Evolutionary conservation across 2,113 vertebrate species (phyloP), one percentile per base, ranked within the genome.

Genomic region (Elephantulus edwardii): DNA sequence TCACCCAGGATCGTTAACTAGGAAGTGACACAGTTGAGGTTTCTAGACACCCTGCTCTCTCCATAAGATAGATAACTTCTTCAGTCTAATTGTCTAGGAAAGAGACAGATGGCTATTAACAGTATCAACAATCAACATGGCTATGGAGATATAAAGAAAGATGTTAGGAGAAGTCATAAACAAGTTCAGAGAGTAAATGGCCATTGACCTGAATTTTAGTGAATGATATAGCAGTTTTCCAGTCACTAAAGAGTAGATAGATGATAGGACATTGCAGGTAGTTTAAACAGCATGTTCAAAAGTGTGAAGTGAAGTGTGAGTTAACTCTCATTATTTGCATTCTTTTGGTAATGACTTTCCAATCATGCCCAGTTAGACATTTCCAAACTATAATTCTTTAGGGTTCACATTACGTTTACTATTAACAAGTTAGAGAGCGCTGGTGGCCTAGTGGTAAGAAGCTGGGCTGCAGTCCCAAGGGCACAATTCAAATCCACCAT

Each of bases 21-120:
- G 68, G 24, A 82, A 40, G 80, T 72, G 30, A 20, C 70, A 64
- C 2, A 84, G 38, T 44, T 83, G 28, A 44, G n/a, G 76, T 50
- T 78, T 93, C n/a, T 88, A 68, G 75, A 20, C 8, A 35, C 4
- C 68, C 30, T 64, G 28, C 35, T 88, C 14, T 64, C 13, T 68
- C 20, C n/a, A 75, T 91, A 50, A 66, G 62, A 40, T 62, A 26
- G 90, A 42, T 70, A 44, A 40, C 24, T 20, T 95, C 38, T 72
- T 24, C 33, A 19, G 56, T 5, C 62, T 62, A 33, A 46, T 46
- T n/a, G 33, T 79, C 14, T 60, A 46, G 75, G 48, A 7, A 10
- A 66, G 40, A 48, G 16, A 16, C 26, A 30, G 76, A 38, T 66
- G 28, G 33, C 14, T 75, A 28, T 48, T 40, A 78, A 35, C 60